Conservation (phyloP, 2,797 vertebrate genomes). For the Helostoma temminkii region DNA sequence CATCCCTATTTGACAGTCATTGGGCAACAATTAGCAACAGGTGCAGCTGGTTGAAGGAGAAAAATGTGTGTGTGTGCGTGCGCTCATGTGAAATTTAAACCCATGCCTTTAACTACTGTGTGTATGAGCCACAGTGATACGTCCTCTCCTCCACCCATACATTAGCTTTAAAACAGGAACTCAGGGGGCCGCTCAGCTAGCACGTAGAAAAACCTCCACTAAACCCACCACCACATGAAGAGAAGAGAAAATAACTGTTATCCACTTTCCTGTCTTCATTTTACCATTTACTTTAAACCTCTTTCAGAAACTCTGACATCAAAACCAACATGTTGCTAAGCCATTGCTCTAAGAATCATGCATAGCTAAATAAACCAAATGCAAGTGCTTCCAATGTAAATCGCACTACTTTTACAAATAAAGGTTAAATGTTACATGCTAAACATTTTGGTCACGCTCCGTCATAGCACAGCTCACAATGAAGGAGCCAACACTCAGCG, state of each 20-base stretch:
- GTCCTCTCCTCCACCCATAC: conserved; percentile 57
- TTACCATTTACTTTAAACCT: conserved; percentile 19
- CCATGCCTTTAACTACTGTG: conserved; percentile 52
- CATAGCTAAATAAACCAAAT: not conserved
- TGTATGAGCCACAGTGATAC: conserved; percentile 44
- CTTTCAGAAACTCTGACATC: conserved; percentile 9
- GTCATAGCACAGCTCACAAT: not conserved
- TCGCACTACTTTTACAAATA: not conserved
- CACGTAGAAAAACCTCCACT: conserved; percentile 41
- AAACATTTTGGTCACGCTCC: not conserved
- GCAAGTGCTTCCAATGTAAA: not conserved
- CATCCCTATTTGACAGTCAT: conserved; percentile 36
- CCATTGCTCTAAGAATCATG: conserved; percentile 15
- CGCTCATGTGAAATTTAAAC: conserved; percentile 56
- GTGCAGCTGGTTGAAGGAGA: conserved; percentile 53
- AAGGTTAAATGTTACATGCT: not conserved
- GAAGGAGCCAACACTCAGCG: not conserved
- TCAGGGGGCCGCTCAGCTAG: conserved; percentile 27
- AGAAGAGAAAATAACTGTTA: conserved; percentile 54
- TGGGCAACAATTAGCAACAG: conserved; percentile 68
- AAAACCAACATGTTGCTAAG: conserved; percentile 25
- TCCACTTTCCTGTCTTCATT: conserved; percentile 25
- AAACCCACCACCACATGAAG: conserved; percentile 64
- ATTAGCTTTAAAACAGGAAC: conserved; percentile 56
- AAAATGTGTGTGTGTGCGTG: conserved; percentile 26